phyloP scores from a whole-genome alignment of 2,888 invertebrate genomes.

The Lasioglossum lativentre region DNA sequence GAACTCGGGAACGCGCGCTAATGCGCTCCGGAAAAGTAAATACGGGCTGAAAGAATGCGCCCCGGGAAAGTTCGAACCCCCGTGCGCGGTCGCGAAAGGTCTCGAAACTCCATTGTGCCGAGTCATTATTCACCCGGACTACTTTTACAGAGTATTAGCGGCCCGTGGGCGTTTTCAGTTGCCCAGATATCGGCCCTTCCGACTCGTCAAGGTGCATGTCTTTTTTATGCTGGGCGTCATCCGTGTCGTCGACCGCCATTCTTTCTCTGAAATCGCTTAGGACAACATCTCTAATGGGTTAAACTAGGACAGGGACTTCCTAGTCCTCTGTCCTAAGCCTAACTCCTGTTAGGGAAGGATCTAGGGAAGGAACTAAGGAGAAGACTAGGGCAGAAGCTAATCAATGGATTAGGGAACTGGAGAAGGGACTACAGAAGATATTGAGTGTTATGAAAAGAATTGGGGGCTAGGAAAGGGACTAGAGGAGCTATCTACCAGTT shows the following conservation, averaged over 20 bases:
- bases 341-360: too few relatives aligned
- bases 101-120: slow-evolving; percentile 53
- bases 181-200: slow-evolving; percentile 21
- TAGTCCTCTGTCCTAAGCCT: too few relatives aligned
- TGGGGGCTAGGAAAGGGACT: too few relatives aligned
- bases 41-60: slow-evolving; percentile 40
- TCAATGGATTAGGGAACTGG: too few relatives aligned
- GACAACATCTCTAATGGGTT: too few relatives aligned
- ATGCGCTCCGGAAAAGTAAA: slow-evolving; percentile 52
- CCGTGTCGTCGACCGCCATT: slow-evolving; percentile 19
- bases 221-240: slow-evolving; percentile 40
- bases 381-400: too few relatives aligned
- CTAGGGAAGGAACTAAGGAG: too few relatives aligned
- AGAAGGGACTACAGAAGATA: too few relatives aligned
- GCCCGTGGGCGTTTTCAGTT: slow-evolving; percentile 35
- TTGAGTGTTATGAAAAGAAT: too few relatives aligned
- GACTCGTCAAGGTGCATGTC: slow-evolving; percentile 41
- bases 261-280: slow-evolving; percentile 18
- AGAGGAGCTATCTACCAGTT: too few relatives aligned
- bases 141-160: slow-evolving; percentile 56
- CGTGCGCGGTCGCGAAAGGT: slow-evolving; percentile 5
- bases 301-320: too few relatives aligned
- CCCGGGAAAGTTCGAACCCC: slow-evolving; percentile 30
- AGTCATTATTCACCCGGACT: slow-evolving; percentile 62
- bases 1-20: slow-evolving; percentile 9